Conservation (phyloP, 1,140 invertebrate species). For the Sarcophaga peregrina region DNA sequence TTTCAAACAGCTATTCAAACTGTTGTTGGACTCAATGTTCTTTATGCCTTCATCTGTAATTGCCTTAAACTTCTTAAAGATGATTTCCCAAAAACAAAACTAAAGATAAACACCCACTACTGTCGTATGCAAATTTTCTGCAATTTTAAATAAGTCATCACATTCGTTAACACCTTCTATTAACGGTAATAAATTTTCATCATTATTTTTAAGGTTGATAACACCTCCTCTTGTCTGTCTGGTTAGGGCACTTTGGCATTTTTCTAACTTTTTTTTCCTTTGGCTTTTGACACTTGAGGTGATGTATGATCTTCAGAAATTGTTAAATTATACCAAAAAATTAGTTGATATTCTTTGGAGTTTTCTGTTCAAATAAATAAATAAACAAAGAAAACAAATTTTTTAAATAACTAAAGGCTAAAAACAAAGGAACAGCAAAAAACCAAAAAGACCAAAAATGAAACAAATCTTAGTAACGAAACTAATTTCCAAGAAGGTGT, state of each 20-base stretch:
- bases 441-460: background rate
- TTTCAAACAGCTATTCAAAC: too few species aligned
- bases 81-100: background rate
- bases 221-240: background rate
- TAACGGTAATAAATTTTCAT: conserved; percentile 2
- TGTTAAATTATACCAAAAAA: conserved; percentile 36
- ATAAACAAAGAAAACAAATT: conserved; percentile 22
- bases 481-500: conserved; percentile 36
- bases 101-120: background rate
- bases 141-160: conserved; percentile 30
- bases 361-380: background rate
- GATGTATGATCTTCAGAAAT: conserved; percentile 30
- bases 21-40: too few species aligned
- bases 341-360: background rate
- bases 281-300: background rate
- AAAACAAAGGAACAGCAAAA: background rate
- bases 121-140: background rate
- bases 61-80: background rate
- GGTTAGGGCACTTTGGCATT: background rate
- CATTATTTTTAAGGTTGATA: background rate
- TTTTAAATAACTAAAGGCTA: conserved; percentile 31
- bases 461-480: conserved; percentile 2
- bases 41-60: too few species aligned
- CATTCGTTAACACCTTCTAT: conserved; percentile 35
- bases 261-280: background rate